Base-by-base conservation (phyloP, 2,888 invertebrate species). In the Drosophila helvetica region DNA sequence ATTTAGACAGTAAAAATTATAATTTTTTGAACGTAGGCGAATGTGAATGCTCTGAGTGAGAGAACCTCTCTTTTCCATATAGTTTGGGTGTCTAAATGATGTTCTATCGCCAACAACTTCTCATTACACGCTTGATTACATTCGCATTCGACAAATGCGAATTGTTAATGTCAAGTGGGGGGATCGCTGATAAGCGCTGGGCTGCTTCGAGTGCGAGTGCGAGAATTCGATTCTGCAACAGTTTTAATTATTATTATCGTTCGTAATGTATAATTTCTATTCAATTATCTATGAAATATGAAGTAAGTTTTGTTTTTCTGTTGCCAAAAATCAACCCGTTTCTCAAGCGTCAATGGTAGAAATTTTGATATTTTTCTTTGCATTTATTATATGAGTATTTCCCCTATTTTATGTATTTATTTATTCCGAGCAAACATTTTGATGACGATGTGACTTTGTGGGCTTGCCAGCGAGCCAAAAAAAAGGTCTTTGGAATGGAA, bases 401-500 rank as follows among this genome's bases (percentile, higher is more conserved):
- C 56, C 54, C 74, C 71, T 64, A 65, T 67, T 57, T 71, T 70
- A 74, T 78, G 74, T 61, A 68, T 68, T 74, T 66, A 65, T 72
- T 71, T 71, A 72, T 72, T 71, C 64, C 55, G 55, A 71, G 61
- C 69, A 75, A 78, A 82, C 72, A 75, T 68, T 67, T 78, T 74
- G 75, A 80, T 84, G 73, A 70, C 71, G 61, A 45, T 72, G 58
- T 80, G 52, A 63, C 62, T 71, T 73, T 73, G 56, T 74, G 79
- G 86, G 80, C 74, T 86, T 79, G 80, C 27, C 83, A 50, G 30
- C 3, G 18, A 4, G 5, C 15, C 5, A 2, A 38, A 38, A 43
- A 38, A 22, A 67, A n/a, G n/a, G 73, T 61, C 67, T 48, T 65
- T 73, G 51, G 52, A 80, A 74, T 74, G 77, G 80, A 83, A 86